Conservation (phyloP, 1,140 invertebrate genomes). For the Drosophila paulistorum region DNA sequence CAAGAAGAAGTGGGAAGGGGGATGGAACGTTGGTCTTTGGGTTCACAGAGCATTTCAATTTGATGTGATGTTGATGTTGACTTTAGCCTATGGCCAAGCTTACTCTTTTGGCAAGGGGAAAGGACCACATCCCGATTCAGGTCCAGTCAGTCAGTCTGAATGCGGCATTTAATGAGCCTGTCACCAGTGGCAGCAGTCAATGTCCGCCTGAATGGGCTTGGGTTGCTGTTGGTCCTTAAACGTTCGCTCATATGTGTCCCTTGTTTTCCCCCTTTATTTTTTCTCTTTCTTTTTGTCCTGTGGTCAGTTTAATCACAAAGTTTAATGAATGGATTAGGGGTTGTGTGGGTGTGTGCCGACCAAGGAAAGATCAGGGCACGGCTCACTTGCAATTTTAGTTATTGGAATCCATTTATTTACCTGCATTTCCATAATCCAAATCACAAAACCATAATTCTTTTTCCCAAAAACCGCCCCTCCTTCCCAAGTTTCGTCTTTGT, state of each 20-base stretch:
- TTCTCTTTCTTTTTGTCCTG: constrained; percentile 9
- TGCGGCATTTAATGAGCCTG: constrained; percentile 74
- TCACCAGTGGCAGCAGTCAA: constrained; percentile 56
- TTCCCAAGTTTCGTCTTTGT: not conserved
- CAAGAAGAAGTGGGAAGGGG: not conserved
- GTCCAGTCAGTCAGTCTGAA: constrained; percentile 39
- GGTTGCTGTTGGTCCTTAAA: not conserved
- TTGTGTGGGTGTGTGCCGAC: constrained; percentile 11
- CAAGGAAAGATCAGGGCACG: constrained; percentile 6
- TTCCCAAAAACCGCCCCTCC: not conserved
- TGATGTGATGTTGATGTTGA: constrained; percentile 52
- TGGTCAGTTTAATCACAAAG: constrained; percentile 76
- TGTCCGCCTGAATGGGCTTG: constrained; percentile 23
- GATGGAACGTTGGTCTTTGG: not conserved
- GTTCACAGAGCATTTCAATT: constrained; percentile 41
- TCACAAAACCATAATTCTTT: constrained; percentile 25
- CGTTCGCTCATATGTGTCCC: constrained; percentile 12
- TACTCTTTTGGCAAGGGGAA: constrained; percentile 1
- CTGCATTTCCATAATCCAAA: constrained; percentile 46
- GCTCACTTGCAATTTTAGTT: constrained; percentile 7
- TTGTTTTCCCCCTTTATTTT: constrained; percentile 24
- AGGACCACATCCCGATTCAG: not conserved
- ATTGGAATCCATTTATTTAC: constrained; percentile 16
- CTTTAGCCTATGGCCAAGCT: constrained; percentile 62
- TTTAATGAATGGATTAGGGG: constrained; percentile 76